Percentiles rank a stretch among this genome's conserved stretches.
Evolutionary conservation across 2,797 vertebrate genomes (phyloP).

Genomic region (Spondyliosoma cantharus): DNA sequence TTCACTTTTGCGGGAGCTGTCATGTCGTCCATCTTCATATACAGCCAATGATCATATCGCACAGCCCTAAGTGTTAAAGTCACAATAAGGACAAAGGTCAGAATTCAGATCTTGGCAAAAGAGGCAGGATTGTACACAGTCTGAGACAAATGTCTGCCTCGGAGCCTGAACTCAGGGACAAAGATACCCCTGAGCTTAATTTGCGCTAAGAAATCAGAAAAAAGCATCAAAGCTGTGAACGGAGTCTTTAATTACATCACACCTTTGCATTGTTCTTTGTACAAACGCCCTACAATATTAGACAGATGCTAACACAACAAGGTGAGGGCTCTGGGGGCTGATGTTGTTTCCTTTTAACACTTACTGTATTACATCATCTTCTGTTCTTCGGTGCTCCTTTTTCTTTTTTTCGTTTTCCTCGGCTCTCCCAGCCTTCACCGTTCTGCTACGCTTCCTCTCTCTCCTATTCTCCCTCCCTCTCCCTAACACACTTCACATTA

Average conservation of each 20-base stretch:
- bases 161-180: neutral
- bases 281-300: slow-evolving; percentile 29
- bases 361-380: slow-evolving; percentile 45
- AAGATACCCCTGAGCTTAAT: slow-evolving; percentile 9
- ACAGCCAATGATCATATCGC: no score
- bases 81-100: neutral
- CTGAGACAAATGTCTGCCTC: neutral
- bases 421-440: slow-evolving; percentile 17
- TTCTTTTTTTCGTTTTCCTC: neutral
- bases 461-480: neutral
- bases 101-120: neutral
- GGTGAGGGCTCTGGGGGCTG: slow-evolving; percentile 51
- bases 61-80: neutral
- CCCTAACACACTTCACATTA: slow-evolving; percentile 63
- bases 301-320: slow-evolving; percentile 49
- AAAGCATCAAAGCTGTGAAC: slow-evolving; percentile 35
- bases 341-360: slow-evolving; percentile 49
- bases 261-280: slow-evolving; percentile 11
- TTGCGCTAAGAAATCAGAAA: slow-evolving; percentile 18
- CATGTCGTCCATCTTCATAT: neutral
- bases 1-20: no score
- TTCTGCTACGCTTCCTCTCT: neutral
- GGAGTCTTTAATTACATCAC: slow-evolving; percentile 61
- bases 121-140: neutral
- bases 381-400: slow-evolving; percentile 25